Evolutionary conservation across 64 coral and sea anemone genomes (phyloP), one percentile per base, ranked within the genome.

Genomic region (Trachythela sp.): DNA sequence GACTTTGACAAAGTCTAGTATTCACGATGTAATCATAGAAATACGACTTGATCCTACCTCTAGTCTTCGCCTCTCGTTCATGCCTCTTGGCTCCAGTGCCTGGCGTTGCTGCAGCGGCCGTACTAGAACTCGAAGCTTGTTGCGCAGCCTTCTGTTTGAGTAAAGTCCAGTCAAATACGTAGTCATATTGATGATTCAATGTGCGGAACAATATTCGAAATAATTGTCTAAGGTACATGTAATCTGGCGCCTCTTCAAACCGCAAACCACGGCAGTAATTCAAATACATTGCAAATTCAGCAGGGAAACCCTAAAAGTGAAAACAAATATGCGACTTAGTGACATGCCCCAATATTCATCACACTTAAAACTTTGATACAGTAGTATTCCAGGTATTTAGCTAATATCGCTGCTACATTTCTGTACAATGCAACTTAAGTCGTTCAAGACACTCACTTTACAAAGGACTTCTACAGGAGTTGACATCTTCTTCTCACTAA

Each of bases 401-500:
- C n/a, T n/a, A n/a, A n/a, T n/a, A n/a, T n/a, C n/a, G n/a, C n/a
- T n/a, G n/a, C n/a, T n/a, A n/a, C 24, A 72, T 22, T 72, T 14
- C 68, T 31, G 68, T 13, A 27, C 29, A 31, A 31, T 27, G 68
- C 33, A 72, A 72, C 24, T 72, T 72, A 67, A 5, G n/a, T 9
- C 30, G n/a, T 9, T 11, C 9, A 13, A 38, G 13, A 15, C 34
- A 48, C 85, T 88, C 83, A 97, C 95, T 91, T 97, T 97, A 88
- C 95, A 97, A 36, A 97, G 89, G 20, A 97, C 95, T 56, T 97
- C 95, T 39, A 97, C 95, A 30, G 95, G 95, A 22, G 95, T 97
- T 33, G 95, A 97, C 95, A 97, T 97, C 89, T 97, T 97, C 83
- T 97, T 97, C 43, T 97, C 95, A 30, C 95, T 97, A 51, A 97